phyloP scores from a whole-genome alignment of 2,113 vertebrate genomes.

The Neodon shergylaensis region DNA sequence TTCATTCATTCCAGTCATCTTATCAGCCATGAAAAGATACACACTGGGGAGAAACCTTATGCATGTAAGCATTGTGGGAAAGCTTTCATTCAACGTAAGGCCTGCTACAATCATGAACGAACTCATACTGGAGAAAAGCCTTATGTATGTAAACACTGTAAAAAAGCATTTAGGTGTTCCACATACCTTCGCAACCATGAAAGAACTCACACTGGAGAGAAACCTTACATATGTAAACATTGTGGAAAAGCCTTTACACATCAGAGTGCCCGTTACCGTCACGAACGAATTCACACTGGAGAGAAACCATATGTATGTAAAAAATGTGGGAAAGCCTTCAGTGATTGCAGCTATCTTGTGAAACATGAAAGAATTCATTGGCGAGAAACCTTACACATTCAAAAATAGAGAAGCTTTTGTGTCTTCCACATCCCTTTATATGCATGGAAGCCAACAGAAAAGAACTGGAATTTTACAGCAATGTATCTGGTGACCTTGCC shows the following conservation, averaged over 20 bases:
- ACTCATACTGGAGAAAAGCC: background rate
- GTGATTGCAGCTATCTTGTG: constrained; percentile 5
- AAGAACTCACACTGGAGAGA: constrained; percentile 7
- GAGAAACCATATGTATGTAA: constrained; percentile 9
- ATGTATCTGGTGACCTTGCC: background rate
- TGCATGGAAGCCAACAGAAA: background rate
- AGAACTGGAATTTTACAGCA: background rate
- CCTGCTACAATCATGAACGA: background rate
- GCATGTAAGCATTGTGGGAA: background rate
- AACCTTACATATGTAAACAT: constrained; percentile 12
- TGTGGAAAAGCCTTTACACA: background rate
- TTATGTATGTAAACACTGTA: background rate
- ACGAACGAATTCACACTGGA: constrained; percentile 5
- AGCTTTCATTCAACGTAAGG: background rate
- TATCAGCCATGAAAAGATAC: constrained; percentile 19
- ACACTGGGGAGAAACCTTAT: background rate
- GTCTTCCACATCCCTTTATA: background rate
- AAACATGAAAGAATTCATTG: background rate
- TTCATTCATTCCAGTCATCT: constrained; percentile 19
- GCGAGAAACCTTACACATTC: background rate
- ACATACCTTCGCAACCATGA: constrained; percentile 1
- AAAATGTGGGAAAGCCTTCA: background rate
- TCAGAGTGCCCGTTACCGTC: constrained; percentile 16
- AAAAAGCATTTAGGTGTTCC: background rate
- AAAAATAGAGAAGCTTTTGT: background rate